Base-by-base conservation (phyloP, 2,888 invertebrate species). In the Nomada fabriciana region DNA sequence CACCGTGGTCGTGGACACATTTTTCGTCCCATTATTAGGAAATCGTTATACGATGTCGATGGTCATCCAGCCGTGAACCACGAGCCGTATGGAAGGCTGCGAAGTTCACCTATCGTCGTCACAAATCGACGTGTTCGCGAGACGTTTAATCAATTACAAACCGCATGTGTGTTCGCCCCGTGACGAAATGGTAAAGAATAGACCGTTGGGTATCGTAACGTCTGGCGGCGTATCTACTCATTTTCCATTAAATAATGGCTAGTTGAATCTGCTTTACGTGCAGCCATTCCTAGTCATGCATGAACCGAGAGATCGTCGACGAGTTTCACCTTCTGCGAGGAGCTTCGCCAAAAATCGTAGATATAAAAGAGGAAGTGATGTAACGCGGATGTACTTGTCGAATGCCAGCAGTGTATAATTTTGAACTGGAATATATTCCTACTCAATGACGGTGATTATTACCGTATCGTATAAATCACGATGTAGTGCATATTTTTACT, bases 41-140 rank as follows among this genome's bases (percentile, higher is more conserved):
- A 15, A 47, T 47, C 10, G 47, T 36, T 36, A 36, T 10, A 3
- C 59, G 50, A 13, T 60, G 74, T 25, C 74, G 57, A 36, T 25
- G 59, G 50, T 52, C 73, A 73, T 20, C 57, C 47, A 64, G 11
- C 25, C 65, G 43, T 53, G 18, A n/a, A 63, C 42, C 15, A 64
- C 3, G 18, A 11, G 43, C 55, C 7, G 5, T 2, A 18, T 5
- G 29, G 18, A 59, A 59, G 23, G 15, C 15, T 1, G 13, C 47
- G 47, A 3, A 11, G 47, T 15, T 47, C 11, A 3, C 47, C 47
- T 47, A 15, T 47, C 47, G 47, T 15, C 13, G 15, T 47, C 47
- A 3, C 15, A 47, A 47, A 15, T 47, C 47, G 15, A 47, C 47
- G 47, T 15, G 47, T 11, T 15, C 15, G 2, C 47, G 47, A 47